Evolutionary conservation across 2,888 invertebrate species (phyloP), one percentile per base, ranked within the genome.

Genomic region (Diarsia dahlii): DNA sequence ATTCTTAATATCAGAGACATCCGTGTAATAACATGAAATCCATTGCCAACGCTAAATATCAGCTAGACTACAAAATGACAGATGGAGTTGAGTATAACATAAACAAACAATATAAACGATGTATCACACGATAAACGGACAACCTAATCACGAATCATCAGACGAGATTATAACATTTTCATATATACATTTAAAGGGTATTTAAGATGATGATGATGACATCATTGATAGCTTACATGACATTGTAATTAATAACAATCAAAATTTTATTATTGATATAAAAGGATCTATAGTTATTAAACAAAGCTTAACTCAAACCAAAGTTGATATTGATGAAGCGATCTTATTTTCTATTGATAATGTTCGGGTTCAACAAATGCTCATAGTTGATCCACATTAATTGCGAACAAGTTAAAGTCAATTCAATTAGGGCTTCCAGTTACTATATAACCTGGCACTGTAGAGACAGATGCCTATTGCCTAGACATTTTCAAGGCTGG

Each of bases 401-500:
- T 45, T 71, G 45, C 67, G 18, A 66, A 69, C 65, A 62, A 72
- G 54, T 72, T 71, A 56, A 79, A 81, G 62, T 65, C 62, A 73
- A 75, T 71, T 68, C 74, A 73, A 82, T 79, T 85, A 87, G 81
- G 64, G 71, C 60, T 67, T 76, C 60, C 70, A 52, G 76, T 84
- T 81, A 77, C 78, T 78, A 64, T 73, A 68, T 70, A 84, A 78
- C 70, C 74, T 84, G 78, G 65, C 75, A 76, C 63, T 66, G 45
- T 46, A 74, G 72, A 75, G 65, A 87, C 69, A 80, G 69, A 75
- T 77, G 68, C 46, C 67, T 76, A 82, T 74, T 77, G 68, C 46
- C 67, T 76, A 82, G 77, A 77, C 62, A 74, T 80, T 73, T 82
- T 84, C 88, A 84, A 87, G 86, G 88, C 76, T 80, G 63, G 70